Base-by-base conservation (phyloP, 2,888 invertebrate genomes). In the Andrena haemorrhoa region DNA sequence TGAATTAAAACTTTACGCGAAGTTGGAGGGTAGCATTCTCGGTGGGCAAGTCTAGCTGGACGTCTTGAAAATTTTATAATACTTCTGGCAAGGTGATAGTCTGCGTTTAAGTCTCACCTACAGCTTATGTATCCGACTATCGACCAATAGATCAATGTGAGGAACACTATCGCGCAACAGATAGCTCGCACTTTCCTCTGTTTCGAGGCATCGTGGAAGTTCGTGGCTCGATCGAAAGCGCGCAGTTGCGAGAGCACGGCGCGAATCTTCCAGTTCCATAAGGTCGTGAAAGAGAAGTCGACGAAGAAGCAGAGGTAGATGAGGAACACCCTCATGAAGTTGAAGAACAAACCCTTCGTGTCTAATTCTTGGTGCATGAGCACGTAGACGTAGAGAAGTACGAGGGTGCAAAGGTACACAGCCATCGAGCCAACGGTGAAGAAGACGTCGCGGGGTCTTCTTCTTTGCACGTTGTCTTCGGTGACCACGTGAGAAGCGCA, bases 41-140 rank as follows among this genome's bases (percentile, higher is more conserved):
- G 3, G 12, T 23, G 16, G 10, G 7, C 5, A 66, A 5, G 23
- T 8, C 10, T 23, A 7, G 0, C 10, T n/a, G 7, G 16, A 47
- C 5, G 20, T 3, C 1, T 16, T 12, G 23, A 75, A 41, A 23
- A 75, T 61, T 56, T 7, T 12, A 61, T 47, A 23, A 33, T 60
- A 29, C 65, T 49, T 35, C 12, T 10, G 47, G 20, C 29, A 31
- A 6, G 5, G 53, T 49, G 7, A 29, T 20, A 26, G 5, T 2
- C 10, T 8, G 7, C 51, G 10, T n/a, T 35, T 29, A 69, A 29
- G 29, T 53, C 82, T 85, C 61, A 90, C 89, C 79, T 65, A 78
- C 82, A 89, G n/a, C 82, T 85, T n/a, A 86, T 23, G 65, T 89
- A 88, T 12, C 88, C 89, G 6, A 86, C 83, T 31, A 79, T 20